Conservation (phyloP, 1,140 invertebrate genomes). For the Gyrodactylus bullatarudis region DNA sequence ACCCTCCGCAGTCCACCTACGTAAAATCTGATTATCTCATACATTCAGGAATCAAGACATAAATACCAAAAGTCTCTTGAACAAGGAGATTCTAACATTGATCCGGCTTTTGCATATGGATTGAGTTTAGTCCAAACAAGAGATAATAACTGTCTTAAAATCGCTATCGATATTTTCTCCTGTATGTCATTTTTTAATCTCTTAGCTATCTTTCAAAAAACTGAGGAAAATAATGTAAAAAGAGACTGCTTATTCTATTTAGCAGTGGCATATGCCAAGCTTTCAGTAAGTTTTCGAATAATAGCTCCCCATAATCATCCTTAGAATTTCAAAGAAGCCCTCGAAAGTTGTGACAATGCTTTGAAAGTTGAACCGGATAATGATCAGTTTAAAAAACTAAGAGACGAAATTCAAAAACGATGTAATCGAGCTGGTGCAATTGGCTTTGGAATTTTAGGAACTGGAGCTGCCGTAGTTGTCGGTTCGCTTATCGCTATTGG, state of each 20-base stretch:
- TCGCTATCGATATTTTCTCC: not conserved
- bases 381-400: not conserved
- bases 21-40: not conserved
- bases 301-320: not conserved
- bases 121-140: not conserved
- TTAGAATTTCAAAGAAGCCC: not conserved
- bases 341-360: not conserved
- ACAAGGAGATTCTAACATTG: not conserved
- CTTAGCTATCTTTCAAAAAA: not conserved
- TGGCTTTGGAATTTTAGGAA: not conserved
- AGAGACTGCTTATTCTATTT: not conserved
- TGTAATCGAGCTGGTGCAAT: not conserved
- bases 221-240: not conserved
- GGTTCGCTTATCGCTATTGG: not conserved
- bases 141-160: not conserved
- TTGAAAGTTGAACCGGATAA: not conserved
- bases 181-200: not conserved
- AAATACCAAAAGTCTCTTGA: not conserved
- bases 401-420: not conserved
- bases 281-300: not conserved
- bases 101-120: not conserved
- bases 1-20: not conserved
- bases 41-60: not conserved
- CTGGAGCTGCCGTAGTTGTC: not conserved
- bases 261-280: not conserved